A percentile compares a stretch with the other conserved stretches of the same genome.
These are phyloP conservation scores for Watsonalla binaria DNA, from an alignment of 2,888 invertebrate species.

Conservation along the genomic window DNA sequence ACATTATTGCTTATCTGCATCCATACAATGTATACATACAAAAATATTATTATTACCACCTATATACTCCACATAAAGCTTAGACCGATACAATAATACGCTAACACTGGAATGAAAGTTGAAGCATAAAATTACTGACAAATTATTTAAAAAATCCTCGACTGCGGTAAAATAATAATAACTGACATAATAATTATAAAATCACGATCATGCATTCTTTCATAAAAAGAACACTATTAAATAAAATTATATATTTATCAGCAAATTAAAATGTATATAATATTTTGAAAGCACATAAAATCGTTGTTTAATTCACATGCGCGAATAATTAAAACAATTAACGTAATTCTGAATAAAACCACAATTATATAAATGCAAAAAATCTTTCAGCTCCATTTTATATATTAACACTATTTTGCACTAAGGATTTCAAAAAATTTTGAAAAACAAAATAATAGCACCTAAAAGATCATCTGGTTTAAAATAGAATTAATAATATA, in stretches of 20 bases:
- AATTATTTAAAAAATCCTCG: slow-evolving; percentile 34
- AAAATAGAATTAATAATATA: slow-evolving; percentile 14
- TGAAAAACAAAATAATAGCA: not conserved
- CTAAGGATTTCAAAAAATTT: too few species aligned
- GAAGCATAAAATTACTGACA: slow-evolving; percentile 57
- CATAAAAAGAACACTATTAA: slow-evolving; percentile 33
- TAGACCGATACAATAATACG: slow-evolving; percentile 53
- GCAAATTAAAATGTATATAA: slow-evolving; percentile 50
- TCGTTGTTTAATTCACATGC: slow-evolving; percentile 51
- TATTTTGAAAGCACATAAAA: slow-evolving; percentile 51
- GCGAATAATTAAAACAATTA: slow-evolving; percentile 38
- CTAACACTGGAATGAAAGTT: slow-evolving; percentile 75
- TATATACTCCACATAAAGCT: slow-evolving; percentile 64
- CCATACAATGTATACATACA: slow-evolving; percentile 59
- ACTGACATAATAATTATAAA: slow-evolving; percentile 31
- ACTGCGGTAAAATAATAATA: slow-evolving; percentile 28
- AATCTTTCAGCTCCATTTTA: slow-evolving; percentile 24
- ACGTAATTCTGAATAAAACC: slow-evolving; percentile 33
- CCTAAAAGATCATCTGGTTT: not conserved
- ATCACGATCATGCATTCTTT: slow-evolving; percentile 45
- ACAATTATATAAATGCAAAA: slow-evolving; percentile 67
- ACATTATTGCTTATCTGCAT: too few species aligned
- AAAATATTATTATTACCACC: slow-evolving; percentile 61
- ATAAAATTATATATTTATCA: slow-evolving; percentile 40
- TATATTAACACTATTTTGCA: slow-evolving; percentile 1